Conservation (phyloP, 2,113 vertebrate species). For the Trachemys scripta region DNA sequence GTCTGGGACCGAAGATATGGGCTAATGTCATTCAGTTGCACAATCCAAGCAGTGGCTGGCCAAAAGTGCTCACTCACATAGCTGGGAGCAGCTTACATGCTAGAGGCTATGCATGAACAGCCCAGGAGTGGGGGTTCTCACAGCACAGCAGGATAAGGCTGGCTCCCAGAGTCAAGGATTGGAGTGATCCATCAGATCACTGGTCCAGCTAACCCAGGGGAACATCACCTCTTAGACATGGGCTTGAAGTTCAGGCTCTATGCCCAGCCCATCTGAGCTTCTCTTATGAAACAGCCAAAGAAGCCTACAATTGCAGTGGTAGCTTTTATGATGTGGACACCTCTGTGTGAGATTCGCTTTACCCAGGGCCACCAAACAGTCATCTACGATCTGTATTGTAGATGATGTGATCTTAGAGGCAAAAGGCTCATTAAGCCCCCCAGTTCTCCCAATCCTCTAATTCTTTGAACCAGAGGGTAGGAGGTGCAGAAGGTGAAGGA, state of each 20-base stretch:
- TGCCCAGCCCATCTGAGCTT: not conserved
- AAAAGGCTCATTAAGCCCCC: not conserved
- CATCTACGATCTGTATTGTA: not conserved
- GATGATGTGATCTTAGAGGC: not conserved
- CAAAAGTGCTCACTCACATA: no score
- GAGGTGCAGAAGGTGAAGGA: not conserved
- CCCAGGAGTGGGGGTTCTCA: no score
- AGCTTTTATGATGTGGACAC: not conserved
- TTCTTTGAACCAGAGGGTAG: not conserved
- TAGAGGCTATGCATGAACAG: no score
- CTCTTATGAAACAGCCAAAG: not conserved
- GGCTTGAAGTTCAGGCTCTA: not conserved
- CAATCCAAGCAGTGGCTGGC: no score
- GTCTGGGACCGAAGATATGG: no score
- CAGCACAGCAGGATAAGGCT: no score
- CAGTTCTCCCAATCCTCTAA: not conserved
- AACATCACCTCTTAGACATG: not conserved
- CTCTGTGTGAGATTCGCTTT: not conserved
- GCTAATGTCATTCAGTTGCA: no score
- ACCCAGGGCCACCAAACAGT: not conserved
- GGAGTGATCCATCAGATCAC: no score
- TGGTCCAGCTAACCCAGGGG: no score
- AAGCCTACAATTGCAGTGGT: not conserved
- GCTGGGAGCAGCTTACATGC: no score
- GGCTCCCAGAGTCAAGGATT: no score